phyloP scores from a whole-genome alignment of 2,888 invertebrate genomes.

The Tortricodes alternella region DNA sequence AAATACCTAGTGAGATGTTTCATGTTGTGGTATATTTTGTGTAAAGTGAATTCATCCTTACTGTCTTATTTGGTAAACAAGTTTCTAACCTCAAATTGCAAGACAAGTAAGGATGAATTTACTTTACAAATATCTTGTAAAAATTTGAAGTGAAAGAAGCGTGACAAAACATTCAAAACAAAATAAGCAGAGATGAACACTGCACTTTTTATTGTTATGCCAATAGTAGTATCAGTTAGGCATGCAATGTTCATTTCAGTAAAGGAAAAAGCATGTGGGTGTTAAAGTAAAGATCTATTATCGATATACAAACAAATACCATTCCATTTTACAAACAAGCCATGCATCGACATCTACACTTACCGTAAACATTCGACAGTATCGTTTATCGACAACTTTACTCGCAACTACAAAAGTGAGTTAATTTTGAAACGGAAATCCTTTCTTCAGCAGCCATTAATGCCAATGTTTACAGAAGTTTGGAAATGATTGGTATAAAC shows the following conservation, averaged over 20 bases:
- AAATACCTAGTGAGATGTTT: background rate
- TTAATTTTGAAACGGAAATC: conserved; percentile 72
- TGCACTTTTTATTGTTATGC: conserved; percentile 37
- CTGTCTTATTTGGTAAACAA: too few relatives aligned
- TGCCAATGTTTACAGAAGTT: conserved; percentile 55
- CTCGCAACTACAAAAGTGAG: conserved; percentile 63
- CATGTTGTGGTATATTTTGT: background rate
- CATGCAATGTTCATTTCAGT: conserved; percentile 52
- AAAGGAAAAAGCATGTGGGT: conserved; percentile 58
- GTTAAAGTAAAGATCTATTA: conserved; percentile 38
- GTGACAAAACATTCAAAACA: conserved; percentile 52
- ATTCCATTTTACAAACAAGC: conserved; percentile 54
- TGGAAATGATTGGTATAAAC: conserved; percentile 12
- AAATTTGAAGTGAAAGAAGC: conserved; percentile 43
- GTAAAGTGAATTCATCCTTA: background rate
- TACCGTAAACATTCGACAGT: conserved; percentile 71
- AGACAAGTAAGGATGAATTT: too few relatives aligned
- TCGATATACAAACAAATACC: conserved; percentile 47
- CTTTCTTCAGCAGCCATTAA: conserved; percentile 81
- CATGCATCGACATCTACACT: conserved; percentile 64
- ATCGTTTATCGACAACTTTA: conserved; percentile 80
- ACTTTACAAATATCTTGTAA: conserved; percentile 1
- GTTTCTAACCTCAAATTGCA: too few relatives aligned
- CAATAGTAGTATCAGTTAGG: background rate
- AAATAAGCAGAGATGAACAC: conserved; percentile 48